Evolutionary conservation across 2,113 vertebrate species (phyloP).

Genomic region (Xenus cinereus): DNA sequence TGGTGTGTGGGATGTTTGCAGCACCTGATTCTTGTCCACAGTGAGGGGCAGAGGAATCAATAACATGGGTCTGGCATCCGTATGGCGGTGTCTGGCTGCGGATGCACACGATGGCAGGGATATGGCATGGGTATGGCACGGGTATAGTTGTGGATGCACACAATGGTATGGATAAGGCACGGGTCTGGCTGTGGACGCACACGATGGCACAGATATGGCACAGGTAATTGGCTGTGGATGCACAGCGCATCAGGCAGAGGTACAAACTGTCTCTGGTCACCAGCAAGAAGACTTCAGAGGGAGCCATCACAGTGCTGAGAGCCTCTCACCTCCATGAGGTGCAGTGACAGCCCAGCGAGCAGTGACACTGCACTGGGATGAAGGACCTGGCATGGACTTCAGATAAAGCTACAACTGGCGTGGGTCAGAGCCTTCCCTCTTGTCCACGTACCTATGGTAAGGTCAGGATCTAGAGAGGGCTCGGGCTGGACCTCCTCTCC

Average conservation of each 20-base stretch:
- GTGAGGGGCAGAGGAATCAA: too few species aligned
- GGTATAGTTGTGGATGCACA: too few species aligned
- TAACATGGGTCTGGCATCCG: not conserved
- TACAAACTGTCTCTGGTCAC: not conserved
- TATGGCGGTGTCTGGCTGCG: too few species aligned
- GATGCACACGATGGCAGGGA: too few species aligned
- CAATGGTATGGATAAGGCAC: fast-evolving
- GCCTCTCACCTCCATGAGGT: not conserved
- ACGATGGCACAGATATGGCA: too few species aligned
- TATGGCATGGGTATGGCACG: too few species aligned
- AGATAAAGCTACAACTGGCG: not conserved
- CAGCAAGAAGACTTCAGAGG: too few species aligned
- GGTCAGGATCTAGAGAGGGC: not conserved
- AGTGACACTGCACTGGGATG: not conserved
- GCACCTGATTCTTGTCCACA: fast-evolving
- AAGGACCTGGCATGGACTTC: not conserved
- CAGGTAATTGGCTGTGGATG: not conserved
- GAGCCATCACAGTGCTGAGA: not conserved
- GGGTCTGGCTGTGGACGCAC: not conserved
- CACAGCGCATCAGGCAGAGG: not conserved
- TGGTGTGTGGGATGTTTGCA: fast-evolving
- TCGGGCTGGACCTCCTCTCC: not conserved
- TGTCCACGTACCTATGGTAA: fast-evolving
- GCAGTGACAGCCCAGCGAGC: not conserved
- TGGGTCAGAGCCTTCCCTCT: not conserved